Evolutionary conservation across 2,797 vertebrate species (phyloP), one percentile per base, ranked within the genome.

Genomic region (Eospalax fontanierii): DNA sequence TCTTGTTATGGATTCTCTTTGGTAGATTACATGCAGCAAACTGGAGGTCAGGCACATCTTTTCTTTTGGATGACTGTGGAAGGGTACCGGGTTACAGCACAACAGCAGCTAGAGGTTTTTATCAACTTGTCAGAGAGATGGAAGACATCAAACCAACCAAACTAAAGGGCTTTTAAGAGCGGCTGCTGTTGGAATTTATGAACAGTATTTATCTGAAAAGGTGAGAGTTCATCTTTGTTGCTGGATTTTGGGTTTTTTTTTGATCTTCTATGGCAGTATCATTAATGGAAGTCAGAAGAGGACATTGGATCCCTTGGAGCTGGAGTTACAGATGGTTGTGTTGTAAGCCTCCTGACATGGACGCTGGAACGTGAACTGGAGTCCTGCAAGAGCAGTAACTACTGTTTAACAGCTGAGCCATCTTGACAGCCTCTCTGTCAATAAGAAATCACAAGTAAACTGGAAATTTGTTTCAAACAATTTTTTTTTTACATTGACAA

Each of bases 11-110:
- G 38, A 54, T 96, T 96, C 83, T 75, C 35, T 95, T 90, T 74
- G 96, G 22, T 97, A 99, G 99, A 99, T 99, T 99, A 99, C 98
- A 99, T 99, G 99, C 99, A 99, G 98, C 99, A 99, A 90, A 99
- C 99, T 46, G 99, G 99, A 80, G 99, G 99, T 90, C 99, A 99
- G 98, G 99, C 99, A 2, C 99, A 99, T 98, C 99, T 99, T 92
- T 99, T 99, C 98, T 99, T 99, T 98, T 99, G 99, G 99, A 99
- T 99, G 98, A 99, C 99, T 1, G 99, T 99, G 96, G 99, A 99
- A 98, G 99, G 99, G 54, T 99, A 99, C 98, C 98, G 99, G 97
- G 99, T 99, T 97, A 99, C 99, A 0, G 99, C 99, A 0, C 99
- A 99, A 95, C 99, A 99, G 97, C 99, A 99, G 98, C 98, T 99